Percentiles rank a stretch among this genome's conserved stretches.
These are phyloP conservation scores for Parus major DNA, from an alignment of 2,113 vertebrate species.

Conservation along the genomic window DNA sequence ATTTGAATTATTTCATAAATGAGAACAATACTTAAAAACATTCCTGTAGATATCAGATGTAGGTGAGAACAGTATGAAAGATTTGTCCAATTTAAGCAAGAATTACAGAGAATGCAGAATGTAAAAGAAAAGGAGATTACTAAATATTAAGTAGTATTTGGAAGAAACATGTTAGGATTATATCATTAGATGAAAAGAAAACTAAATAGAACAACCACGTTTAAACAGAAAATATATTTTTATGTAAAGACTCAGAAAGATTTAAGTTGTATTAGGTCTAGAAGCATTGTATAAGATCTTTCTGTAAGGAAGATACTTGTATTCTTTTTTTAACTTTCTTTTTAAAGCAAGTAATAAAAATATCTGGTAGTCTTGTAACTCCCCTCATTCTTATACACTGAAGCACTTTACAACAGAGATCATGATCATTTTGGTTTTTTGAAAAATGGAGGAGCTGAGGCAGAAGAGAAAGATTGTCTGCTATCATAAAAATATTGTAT, in stretches of 20 bases:
- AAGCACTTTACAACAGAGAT: not conserved
- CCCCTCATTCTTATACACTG: fast-evolving
- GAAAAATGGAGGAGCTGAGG: not conserved
- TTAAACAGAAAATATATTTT: not conserved
- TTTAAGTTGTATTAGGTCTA: not conserved
- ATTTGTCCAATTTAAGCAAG: not conserved
- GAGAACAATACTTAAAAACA: not conserved
- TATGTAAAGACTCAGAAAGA: not conserved
- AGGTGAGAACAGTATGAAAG: not conserved
- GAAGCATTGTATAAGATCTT: not conserved
- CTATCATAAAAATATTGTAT: not conserved
- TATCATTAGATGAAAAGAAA: not conserved
- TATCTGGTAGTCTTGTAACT: not conserved
- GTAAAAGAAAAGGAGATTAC: not conserved
- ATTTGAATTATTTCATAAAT: not conserved
- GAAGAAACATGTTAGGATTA: not conserved
- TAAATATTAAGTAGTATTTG: not conserved
- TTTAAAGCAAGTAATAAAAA: not conserved
- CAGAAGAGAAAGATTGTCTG: not conserved
- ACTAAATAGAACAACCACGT: not conserved
- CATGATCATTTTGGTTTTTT: not conserved
- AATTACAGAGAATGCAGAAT: not conserved
- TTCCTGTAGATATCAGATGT: not conserved
- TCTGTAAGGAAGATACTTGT: not conserved
- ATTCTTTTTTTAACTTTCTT: not conserved